phyloP scores from a whole-genome alignment of 2,888 invertebrate species.

The Amphimallon solstitiale region DNA sequence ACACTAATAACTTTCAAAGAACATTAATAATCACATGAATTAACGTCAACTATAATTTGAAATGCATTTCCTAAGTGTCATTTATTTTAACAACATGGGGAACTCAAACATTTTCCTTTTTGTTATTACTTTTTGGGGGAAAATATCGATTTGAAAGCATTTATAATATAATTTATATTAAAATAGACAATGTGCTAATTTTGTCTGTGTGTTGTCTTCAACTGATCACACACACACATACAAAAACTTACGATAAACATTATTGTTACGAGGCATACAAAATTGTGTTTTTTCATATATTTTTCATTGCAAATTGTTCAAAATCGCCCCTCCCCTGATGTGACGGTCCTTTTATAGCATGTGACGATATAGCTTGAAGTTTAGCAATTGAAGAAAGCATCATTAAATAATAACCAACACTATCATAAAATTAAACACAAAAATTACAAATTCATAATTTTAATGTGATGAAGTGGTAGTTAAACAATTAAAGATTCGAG shows the following conservation, averaged over 20 bases:
- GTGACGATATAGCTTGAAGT: slow-evolving; percentile 64
- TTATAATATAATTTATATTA: slow-evolving; percentile 37
- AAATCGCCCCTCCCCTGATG: slow-evolving; percentile 62
- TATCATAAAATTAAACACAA: neutral
- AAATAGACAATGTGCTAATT: slow-evolving; percentile 46
- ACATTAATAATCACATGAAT: slow-evolving; percentile 24
- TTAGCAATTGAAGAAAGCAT: slow-evolving; percentile 65
- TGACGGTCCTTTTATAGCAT: slow-evolving; percentile 62
- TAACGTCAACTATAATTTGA: slow-evolving; percentile 48
- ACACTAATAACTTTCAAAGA: slow-evolving; percentile 28
- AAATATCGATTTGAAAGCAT: neutral
- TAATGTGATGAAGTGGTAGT: neutral
- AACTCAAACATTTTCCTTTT: slow-evolving; percentile 16
- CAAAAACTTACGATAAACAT: slow-evolving; percentile 57
- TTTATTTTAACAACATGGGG: slow-evolving; percentile 45
- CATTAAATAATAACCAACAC: slow-evolving; percentile 45
- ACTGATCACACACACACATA: slow-evolving; percentile 61
- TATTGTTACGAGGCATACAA: slow-evolving; percentile 62
- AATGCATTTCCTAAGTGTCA: slow-evolving; percentile 46
- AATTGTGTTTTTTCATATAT: slow-evolving; percentile 53
- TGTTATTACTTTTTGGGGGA: neutral
- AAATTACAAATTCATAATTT: neutral
- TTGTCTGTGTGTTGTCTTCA: slow-evolving; percentile 40
- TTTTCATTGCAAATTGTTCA: slow-evolving; percentile 57
- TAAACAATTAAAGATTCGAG: neutral